phyloP scores from a whole-genome alignment of 1,140 invertebrate genomes.

The Cotesia chilonis region DNA sequence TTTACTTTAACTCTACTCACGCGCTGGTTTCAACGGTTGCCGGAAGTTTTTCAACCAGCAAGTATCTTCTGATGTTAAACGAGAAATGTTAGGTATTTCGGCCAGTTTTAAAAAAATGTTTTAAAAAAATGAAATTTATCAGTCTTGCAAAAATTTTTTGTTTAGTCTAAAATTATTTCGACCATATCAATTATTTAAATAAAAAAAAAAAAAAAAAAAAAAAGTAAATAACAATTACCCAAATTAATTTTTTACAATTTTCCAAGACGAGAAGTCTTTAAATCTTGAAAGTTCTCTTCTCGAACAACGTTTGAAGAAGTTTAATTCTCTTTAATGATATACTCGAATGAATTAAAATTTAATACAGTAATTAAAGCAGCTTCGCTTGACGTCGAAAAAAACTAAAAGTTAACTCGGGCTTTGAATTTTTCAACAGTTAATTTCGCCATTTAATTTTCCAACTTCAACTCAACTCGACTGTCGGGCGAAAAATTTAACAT shows the following conservation, averaged over 20 bases:
- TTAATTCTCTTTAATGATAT: conserved; percentile 32
- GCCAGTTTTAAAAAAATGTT: too few species aligned
- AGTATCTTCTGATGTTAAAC: conserved; percentile 12
- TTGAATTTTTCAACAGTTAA: conserved; percentile 15
- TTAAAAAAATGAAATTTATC: too few species aligned
- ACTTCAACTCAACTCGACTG: neutral
- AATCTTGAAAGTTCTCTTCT: conserved; percentile 18
- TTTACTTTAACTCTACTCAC: conserved; percentile 32
- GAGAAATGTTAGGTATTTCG: too few species aligned
- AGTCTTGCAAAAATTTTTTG: too few species aligned
- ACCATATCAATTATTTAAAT: too few species aligned
- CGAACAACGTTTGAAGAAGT: conserved; percentile 9
- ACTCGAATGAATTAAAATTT: conserved; percentile 31
- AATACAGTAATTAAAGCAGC: conserved; percentile 28
- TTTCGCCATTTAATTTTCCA: conserved; percentile 16
- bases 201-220: too few species aligned
- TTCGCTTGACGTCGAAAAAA: neutral
- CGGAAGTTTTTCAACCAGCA: conserved; percentile 16
- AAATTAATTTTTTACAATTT: too few species aligned
- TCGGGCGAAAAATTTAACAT: neutral
- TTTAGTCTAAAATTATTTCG: too few species aligned
- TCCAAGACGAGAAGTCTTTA: too few species aligned
- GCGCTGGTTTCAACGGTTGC: conserved; percentile 24
- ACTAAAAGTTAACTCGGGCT: neutral
- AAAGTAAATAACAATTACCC: too few species aligned